These are phyloP conservation scores for Oryctes rhinoceros DNA, from an alignment of 1,140 invertebrate species.

Conservation along the genomic window DNA sequence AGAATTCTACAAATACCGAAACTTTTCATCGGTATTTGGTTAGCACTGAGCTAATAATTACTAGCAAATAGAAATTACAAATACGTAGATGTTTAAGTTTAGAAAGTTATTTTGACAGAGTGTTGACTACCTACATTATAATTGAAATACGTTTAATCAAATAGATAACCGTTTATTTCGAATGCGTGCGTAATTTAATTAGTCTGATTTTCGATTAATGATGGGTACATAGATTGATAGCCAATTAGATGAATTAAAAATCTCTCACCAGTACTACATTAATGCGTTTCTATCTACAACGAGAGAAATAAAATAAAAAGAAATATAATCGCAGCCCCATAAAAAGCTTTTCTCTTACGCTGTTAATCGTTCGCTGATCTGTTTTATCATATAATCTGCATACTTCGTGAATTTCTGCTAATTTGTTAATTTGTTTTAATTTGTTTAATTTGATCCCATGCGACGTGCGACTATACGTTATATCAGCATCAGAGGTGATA, in stretches of 20 bases:
- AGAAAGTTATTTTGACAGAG: constrained; percentile 37
- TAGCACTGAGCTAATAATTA: constrained; percentile 11
- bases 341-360: neutral
- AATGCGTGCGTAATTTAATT: constrained; percentile 32
- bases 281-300: neutral
- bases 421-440: too few species aligned
- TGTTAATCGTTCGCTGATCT: neutral
- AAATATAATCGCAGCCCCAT: neutral
- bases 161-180: neutral
- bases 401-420: neutral
- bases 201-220: constrained; percentile 10
- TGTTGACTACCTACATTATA: constrained; percentile 36
- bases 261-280: neutral
- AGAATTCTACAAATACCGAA: neutral
- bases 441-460: too few species aligned
- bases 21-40: neutral
- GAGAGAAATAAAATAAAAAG: neutral
- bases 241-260: neutral
- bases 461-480: too few species aligned
- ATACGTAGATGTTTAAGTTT: constrained; percentile 20
- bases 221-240: constrained; percentile 26
- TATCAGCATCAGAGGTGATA: too few species aligned
- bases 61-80: constrained; percentile 28
- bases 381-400: neutral
- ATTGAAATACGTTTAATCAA: constrained; percentile 17